Evolutionary conservation across 1,140 invertebrate species (phyloP), one percentile per base, ranked within the genome.

Genomic region (Drosophila kohkoa): DNA sequence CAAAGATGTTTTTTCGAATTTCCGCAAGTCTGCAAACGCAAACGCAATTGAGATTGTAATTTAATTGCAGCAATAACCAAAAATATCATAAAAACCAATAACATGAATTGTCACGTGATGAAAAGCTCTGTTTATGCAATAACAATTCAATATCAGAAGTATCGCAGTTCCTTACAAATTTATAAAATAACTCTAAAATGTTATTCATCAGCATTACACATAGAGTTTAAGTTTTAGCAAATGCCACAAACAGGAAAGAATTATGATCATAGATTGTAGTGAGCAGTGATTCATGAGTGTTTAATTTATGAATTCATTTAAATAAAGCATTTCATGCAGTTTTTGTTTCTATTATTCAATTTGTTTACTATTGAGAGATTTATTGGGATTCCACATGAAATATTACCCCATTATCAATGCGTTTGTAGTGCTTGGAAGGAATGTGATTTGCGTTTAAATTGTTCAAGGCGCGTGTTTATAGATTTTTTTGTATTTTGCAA

Each of bases 401-500:
- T 28, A 28, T 11, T 11, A n/a, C 2, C 2, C 6, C 7, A 49
- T 25, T 49, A 49, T 11, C 48, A 49, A 49, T 25, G 48, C 7
- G 46, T 20, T 25, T 48, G 49, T 30, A n/a, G 20, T 15, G 30
- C 7, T 5, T 38, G 1, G 13, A 35, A 35, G 51, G 11, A 25
- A 10, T 55, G 5, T 38, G 49, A 62, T 55, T 64, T 64, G 46
- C 20, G 41, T 25, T 28, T 15, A 30, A 48, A 55, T 58, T 72
- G 51, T 43, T 66, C 6, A 43, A 1, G 52, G 45, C 71, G 59
- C 66, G 72, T 80, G 69, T 78, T 79, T 66, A 10, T 52, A 3
- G 35, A 25, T 69, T 74, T 75, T 66, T 15, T 69, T 74, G 71
- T 66, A 43, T 63, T 60, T 58, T 62, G 75, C 75, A 86, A 79